These are phyloP conservation scores for Himantopus leucocephalus DNA, from an alignment of 2,113 vertebrate species.

Conservation along the genomic window DNA sequence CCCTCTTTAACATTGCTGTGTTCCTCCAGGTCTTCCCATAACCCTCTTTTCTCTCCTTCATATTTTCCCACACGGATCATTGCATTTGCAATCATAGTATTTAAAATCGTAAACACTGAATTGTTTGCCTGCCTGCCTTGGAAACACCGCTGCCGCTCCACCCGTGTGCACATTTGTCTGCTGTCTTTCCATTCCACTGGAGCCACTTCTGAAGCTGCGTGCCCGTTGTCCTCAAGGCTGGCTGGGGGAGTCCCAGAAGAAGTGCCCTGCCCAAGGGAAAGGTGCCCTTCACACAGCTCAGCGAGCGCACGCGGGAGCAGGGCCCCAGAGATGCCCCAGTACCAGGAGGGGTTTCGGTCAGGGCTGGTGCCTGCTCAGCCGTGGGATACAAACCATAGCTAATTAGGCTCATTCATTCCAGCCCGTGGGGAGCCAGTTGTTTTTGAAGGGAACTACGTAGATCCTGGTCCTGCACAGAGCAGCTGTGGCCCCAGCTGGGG, in stretches of 20 bases:
- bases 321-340: background rate
- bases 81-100: background rate
- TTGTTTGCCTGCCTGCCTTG: background rate
- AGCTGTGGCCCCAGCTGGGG: rapidly evolving
- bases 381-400: background rate
- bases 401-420: background rate
- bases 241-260: background rate
- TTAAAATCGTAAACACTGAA: background rate
- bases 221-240: background rate
- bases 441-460: background rate
- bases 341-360: rapidly evolving
- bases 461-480: rapidly evolving
- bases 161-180: rapidly evolving
- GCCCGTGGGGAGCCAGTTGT: background rate
- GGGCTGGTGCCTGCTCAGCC: background rate
- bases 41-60: background rate
- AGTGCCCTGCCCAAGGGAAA: background rate
- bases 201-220: background rate
- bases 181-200: background rate
- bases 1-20: background rate
- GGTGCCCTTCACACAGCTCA: background rate
- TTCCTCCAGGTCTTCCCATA: background rate
- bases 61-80: background rate
- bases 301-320: rapidly evolving
- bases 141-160: background rate